Base-by-base conservation (phyloP, 1,140 invertebrate species). In the Stegodyphus dumicola region DNA sequence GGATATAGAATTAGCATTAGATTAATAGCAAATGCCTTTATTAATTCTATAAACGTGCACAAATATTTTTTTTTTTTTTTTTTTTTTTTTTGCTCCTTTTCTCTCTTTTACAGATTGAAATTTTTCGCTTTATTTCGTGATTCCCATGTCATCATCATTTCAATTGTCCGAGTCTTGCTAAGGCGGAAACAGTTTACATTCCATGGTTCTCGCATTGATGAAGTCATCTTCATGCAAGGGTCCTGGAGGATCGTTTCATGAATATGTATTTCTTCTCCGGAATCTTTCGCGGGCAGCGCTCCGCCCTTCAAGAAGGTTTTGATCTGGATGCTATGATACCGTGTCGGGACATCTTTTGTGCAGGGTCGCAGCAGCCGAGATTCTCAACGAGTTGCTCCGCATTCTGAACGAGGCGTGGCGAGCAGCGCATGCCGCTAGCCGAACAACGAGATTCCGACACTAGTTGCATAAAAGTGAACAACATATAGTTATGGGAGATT, bases 321-420 rank as follows among this genome's bases (percentile, higher is more conserved):
- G 81, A 69, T 76, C 81, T 51, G 48, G 73, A 84, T 84, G 54
- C 18, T 64, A 84, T 17, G 49, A 66, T 51, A 76, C 33, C 81
- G 81, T 84, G 73, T 84, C 81, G 81, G 69, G 64, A 11, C 33
- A 33, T 65, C 56, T 54, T 76, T 84, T 84, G 71, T 84, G 64
- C 48, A 4, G 17, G 51, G 60, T 49, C 54, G 17, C 69, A n/a
- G 13, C 64, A 52, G 10, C 48, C n/a, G 9, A 74, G 71, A 73
- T 83, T 67, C 71, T 52, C 52, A 15, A 53, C 78, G 10, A 15
- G 17, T 74, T 17, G 67, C 73, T 84, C 73, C 33, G 18, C 77
- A 79, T 79, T 79, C 77, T 79, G 77, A 71, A 49, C 53, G 33
- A 71, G 77, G 77, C 77, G 71, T 84, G 81, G 60, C 60, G 13